Conservation (phyloP, 2,113 vertebrate species). For the Crotalus viridis region DNA sequence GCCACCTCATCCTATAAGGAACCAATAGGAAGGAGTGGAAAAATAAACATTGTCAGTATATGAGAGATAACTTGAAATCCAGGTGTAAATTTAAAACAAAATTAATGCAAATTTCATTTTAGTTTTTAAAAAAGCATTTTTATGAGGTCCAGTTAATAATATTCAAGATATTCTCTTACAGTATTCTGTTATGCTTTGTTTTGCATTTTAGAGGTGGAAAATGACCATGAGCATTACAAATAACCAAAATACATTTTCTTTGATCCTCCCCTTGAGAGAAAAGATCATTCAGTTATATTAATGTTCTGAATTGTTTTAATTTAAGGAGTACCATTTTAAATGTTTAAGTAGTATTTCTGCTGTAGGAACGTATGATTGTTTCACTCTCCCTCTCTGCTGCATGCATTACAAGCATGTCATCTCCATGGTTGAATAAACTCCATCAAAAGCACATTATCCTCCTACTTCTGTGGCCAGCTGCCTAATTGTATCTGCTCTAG, state of each 20-base stretch:
- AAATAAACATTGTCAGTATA: background rate
- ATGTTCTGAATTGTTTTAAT: constrained; percentile 29
- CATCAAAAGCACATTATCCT: constrained; percentile 97
- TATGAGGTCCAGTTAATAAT: background rate
- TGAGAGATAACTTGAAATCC: background rate
- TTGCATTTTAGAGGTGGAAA: background rate
- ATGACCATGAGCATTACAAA: background rate
- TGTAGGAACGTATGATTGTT: constrained; percentile 48
- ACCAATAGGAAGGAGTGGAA: background rate
- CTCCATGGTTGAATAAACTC: constrained; percentile 95
- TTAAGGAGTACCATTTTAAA: constrained; percentile 53
- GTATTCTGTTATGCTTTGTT: background rate
- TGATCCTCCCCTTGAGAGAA: background rate
- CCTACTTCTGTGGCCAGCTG: constrained; percentile 78
- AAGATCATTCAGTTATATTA: background rate
- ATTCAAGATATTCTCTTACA: background rate
- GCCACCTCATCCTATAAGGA: background rate
- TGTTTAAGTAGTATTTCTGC: constrained; percentile 61
- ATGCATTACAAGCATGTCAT: constrained; percentile 82
- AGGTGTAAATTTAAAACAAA: background rate
- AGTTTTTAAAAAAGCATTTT: background rate
- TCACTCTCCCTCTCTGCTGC: constrained; percentile 40
- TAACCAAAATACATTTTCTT: background rate
- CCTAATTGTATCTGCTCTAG: constrained; percentile 94
- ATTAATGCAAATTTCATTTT: background rate